Evolutionary conservation across 2,797 vertebrate genomes (phyloP), one percentile per base, ranked within the genome.

Genomic region (Xerus rutilus): DNA sequence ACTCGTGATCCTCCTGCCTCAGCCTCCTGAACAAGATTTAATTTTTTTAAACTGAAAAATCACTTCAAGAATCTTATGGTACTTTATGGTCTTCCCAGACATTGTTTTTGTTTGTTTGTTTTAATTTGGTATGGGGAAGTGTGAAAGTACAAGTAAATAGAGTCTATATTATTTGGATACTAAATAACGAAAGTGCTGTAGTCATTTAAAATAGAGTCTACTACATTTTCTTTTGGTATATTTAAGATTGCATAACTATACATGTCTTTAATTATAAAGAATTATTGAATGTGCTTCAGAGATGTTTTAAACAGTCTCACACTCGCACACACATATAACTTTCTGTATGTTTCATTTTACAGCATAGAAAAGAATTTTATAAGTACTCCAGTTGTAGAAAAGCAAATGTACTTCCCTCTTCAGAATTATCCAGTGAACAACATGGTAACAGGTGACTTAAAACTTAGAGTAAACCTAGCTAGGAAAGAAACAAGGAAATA

Each of bases 391-490:
- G 73, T 86, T 83, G 94, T 49, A 85, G 98, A 97, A 73, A 97
- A 98, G 62, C 94, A 93, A 23, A 72, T 96, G 0, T 98, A 96
- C 89, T 98, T 97, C 21, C 92, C 97, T 90, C 98, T 98, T 45
- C 98, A 97, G 69, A 97, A 99, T 91, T 99, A 99, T 97, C 98
- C 99, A 0, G 91, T 96, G 30, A 99, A 98, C 95, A 99, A 99
- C 97, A 99, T 98, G 98, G 95, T 98, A 76, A 99, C 99, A 99
- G 99, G 99, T 99, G 98, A 98, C 10, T 11, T 43, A 67, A 4
- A 15, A 3, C 77, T 57, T 89, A 92, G 49, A 86, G 65, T 83
- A 76, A 89, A 52, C 67, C 1, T 72, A 65, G 21, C 20, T 91
- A 79, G 89, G 49, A 30, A 89, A 91, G 76, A 93, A 84, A 73